phyloP scores from a whole-genome alignment of 2,113 vertebrate genomes.

The Protomyctophum bolini region DNA sequence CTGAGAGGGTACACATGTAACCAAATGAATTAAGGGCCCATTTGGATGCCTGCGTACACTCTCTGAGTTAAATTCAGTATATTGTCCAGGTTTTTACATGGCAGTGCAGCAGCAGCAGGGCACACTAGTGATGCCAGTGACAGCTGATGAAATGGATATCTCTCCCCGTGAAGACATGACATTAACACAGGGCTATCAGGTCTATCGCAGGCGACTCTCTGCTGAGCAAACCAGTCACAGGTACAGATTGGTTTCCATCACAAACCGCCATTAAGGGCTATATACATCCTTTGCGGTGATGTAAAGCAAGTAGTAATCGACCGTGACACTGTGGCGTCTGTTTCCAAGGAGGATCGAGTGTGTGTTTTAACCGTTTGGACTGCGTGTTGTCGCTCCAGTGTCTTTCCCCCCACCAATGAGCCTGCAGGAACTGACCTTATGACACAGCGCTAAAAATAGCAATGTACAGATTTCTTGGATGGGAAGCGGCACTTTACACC shows the following conservation, averaged over 20 bases:
- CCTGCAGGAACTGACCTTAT: constrained; percentile 70
- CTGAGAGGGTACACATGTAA: no score
- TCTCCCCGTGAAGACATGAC: not conserved
- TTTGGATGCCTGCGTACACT: no score
- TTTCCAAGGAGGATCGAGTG: constrained; percentile 38
- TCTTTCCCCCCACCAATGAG: constrained; percentile 39
- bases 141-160: constrained; percentile 1
- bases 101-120: no score
- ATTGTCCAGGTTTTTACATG: no score
- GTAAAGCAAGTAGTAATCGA: constrained; percentile 41
- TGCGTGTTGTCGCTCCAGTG: constrained; percentile 27
- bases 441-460: constrained; percentile 71
- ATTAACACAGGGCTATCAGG: not conserved
- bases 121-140: not conserved
- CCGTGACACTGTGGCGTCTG: constrained; percentile 35
- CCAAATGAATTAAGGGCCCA: no score
- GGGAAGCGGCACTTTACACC: constrained; percentile 27
- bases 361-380: constrained; percentile 45
- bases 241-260: constrained; percentile 28
- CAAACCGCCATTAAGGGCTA: not conserved
- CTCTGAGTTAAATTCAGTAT: no score
- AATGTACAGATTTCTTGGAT: constrained; percentile 44
- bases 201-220: not conserved
- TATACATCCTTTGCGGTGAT: constrained; percentile 25
- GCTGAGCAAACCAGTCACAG: constrained; percentile 9